These are phyloP conservation scores for Pseudochirops cupreus DNA, from an alignment of 2,797 vertebrate species.

Conservation along the genomic window DNA sequence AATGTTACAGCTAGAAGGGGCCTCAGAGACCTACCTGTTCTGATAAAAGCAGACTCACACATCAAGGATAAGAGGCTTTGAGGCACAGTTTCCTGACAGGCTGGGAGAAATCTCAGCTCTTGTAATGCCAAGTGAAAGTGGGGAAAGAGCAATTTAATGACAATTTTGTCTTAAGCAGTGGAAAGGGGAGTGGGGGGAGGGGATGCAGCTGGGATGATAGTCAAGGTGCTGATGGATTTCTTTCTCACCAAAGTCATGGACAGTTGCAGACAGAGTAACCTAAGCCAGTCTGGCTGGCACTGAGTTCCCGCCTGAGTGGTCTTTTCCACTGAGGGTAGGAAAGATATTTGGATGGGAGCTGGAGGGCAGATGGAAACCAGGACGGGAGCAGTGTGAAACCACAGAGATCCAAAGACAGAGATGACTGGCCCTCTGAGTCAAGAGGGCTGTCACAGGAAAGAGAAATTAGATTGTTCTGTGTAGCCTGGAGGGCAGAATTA, in stretches of 20 bases:
- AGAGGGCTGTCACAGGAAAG: neutral
- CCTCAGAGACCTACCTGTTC: neutral
- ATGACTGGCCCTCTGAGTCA: neutral
- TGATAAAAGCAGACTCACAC: neutral
- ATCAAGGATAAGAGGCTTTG: neutral
- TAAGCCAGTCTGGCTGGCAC: neutral
- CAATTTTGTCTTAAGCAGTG: neutral
- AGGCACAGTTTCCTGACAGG: neutral
- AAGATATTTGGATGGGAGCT: neutral
- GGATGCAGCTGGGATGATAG: neutral
- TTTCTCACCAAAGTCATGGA: neutral
- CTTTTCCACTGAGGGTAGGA: neutral
- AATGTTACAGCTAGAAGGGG: neutral
- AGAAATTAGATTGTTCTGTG: neutral
- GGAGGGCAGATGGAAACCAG: neutral
- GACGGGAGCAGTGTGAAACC: neutral
- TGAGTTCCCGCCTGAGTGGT: neutral
- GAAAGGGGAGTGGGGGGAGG: neutral
- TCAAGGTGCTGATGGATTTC: neutral
- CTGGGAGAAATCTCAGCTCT: neutral
- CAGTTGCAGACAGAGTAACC: neutral
- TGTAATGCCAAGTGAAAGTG: neutral
- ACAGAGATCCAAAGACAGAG: neutral
- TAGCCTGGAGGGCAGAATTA: neutral
- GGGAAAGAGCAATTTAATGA: neutral